Conservation (phyloP, 2,113 vertebrate genomes). For the Erythrolamprus reginae region DNA sequence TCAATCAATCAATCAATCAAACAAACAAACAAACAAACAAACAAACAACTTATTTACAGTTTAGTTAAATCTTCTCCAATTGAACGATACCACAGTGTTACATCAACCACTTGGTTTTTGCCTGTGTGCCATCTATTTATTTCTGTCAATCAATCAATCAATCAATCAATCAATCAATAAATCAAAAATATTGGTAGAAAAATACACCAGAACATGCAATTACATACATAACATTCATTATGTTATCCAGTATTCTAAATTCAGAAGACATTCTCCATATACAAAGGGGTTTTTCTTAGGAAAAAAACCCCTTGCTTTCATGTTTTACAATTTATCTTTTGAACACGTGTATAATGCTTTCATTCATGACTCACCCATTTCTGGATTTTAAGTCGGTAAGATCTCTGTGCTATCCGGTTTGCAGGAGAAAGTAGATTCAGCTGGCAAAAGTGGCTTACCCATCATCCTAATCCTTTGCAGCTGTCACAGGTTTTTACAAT, state of each 20-base stretch:
- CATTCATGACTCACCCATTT: neutral
- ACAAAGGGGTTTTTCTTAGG: neutral
- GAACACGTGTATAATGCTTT: neutral
- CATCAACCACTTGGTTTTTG: neutral
- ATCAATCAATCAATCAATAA: neutral
- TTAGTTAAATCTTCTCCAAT: neutral
- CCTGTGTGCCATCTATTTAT: neutral
- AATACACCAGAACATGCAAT: neutral
- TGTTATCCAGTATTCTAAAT: neutral
- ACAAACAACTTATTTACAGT: neutral
- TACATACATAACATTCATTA: neutral
- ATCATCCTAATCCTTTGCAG: neutral
- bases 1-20: too few species aligned
- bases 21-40: too few species aligned
- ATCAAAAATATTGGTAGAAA: neutral
- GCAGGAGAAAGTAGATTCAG: neutral
- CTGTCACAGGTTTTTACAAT: neutral
- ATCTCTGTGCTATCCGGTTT: neutral
- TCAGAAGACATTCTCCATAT: neutral
- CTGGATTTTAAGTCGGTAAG: neutral
- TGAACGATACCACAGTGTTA: neutral
- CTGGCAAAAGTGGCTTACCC: neutral
- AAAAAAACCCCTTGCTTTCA: neutral
- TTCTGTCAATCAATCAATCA: neutral
- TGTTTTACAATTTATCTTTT: neutral